A percentile compares a stretch with the other conserved stretches of the same genome.
Conservation (phyloP, 2,888 invertebrate genomes). For the Cheilosia pagana region DNA sequence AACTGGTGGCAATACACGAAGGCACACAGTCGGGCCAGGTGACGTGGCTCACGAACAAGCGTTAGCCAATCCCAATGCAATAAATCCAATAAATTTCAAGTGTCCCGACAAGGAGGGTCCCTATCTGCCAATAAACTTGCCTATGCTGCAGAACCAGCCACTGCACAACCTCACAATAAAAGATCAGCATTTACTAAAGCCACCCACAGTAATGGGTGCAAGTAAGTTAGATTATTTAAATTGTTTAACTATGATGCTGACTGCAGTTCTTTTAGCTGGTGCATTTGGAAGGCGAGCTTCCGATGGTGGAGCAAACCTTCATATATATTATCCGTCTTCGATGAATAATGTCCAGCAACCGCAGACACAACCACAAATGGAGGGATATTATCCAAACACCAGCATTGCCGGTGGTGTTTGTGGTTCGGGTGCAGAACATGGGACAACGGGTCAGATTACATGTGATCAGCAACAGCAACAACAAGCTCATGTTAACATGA, state of each 20-base stretch:
- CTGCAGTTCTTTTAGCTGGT: constrained; percentile 84
- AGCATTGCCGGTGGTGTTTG: constrained; percentile 72
- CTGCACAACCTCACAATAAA: constrained; percentile 94
- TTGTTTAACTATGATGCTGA: neutral
- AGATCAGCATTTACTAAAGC: constrained; percentile 96
- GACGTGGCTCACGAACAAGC: constrained; percentile 93
- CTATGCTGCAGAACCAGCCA: constrained; percentile 92
- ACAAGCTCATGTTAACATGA: constrained; percentile 55
- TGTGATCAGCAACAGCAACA: constrained; percentile 76
- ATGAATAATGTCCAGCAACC: constrained; percentile 83
- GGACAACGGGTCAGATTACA: constrained; percentile 33
- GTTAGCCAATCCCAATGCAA: constrained; percentile 84
- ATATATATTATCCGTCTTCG: constrained; percentile 86
- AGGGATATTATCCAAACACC: constrained; percentile 76
- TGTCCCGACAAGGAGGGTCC: constrained; percentile 82
- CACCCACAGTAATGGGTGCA: constrained; percentile 94
- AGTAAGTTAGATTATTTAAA: constrained; percentile 84
- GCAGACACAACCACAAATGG: constrained; percentile 78
- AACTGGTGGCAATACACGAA: constrained; percentile 86
- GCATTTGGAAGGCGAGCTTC: constrained; percentile 96
- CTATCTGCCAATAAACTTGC: constrained; percentile 93
- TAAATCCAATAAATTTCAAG: constrained; percentile 82
- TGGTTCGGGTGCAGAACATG: constrained; percentile 74
- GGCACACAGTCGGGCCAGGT: constrained; percentile 97
- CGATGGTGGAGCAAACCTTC: constrained; percentile 97